Conservation (phyloP, 30 jellyfish, hydroid and myxozoan species). For the Chrysaora quinquecirrha region DNA sequence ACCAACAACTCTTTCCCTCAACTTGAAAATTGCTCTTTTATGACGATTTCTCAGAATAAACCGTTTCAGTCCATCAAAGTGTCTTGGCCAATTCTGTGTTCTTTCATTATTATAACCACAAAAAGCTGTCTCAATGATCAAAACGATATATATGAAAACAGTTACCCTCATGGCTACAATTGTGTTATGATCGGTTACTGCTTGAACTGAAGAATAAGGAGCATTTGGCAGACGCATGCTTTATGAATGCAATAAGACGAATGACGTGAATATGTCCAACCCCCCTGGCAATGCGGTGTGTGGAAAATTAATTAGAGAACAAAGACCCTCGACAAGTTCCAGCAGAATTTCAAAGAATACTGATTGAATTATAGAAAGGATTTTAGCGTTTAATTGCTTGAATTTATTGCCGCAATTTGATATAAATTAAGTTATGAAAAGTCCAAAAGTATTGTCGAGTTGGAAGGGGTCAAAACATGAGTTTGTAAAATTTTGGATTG, state of each 20-base stretch:
- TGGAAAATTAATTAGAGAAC: slow-evolving; percentile 61
- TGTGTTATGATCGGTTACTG: too few relatives aligned
- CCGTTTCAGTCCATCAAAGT: background rate
- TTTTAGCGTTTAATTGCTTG: slow-evolving; percentile 47
- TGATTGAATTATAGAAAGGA: slow-evolving; percentile 64
- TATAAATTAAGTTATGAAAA: slow-evolving; percentile 29
- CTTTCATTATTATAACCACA: too few relatives aligned
- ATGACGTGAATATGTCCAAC: too few relatives aligned
- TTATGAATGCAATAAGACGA: too few relatives aligned
- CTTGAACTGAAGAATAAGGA: too few relatives aligned
- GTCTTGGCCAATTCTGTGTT: slow-evolving; percentile 6
- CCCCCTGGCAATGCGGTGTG: slow-evolving; percentile 47
- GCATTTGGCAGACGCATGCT: too few relatives aligned
- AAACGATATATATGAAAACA: too few relatives aligned
- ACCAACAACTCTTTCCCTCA: slow-evolving; percentile 81
- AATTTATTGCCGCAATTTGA: slow-evolving; percentile 56
- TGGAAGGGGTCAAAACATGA: too few relatives aligned
- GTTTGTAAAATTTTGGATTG: too few relatives aligned
- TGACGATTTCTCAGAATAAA: slow-evolving; percentile 32
- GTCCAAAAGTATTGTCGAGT: slow-evolving; percentile 17
- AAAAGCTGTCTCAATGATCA: too few relatives aligned
- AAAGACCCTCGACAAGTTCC: slow-evolving; percentile 46
- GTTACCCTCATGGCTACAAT: too few relatives aligned
- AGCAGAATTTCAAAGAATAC: slow-evolving; percentile 39
- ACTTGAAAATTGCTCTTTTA: slow-evolving; percentile 26